These are phyloP conservation scores for Mormyrops attenuatus DNA, from an alignment of 2,797 vertebrate species.

Conservation along the genomic window DNA sequence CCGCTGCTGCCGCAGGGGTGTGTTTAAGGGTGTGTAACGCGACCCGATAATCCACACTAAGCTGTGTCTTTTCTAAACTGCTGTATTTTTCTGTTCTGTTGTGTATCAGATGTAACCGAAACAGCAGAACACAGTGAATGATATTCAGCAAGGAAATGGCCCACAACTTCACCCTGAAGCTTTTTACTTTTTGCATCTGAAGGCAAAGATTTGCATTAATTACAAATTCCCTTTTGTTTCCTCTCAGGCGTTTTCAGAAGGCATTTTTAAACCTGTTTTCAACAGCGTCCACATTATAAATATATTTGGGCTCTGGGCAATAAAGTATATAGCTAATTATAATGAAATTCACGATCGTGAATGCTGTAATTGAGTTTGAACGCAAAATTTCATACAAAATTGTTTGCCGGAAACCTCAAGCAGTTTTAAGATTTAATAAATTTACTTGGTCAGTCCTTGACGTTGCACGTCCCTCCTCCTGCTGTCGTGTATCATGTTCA, in stretches of 20 bases:
- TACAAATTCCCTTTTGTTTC: background rate
- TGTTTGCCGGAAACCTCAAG: background rate
- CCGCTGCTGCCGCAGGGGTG: background rate
- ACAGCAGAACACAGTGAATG: background rate
- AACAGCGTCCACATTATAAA: background rate
- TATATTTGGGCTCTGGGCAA: background rate
- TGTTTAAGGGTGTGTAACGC: background rate
- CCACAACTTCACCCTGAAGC: background rate
- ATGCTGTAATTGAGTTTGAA: background rate
- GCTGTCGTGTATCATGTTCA: background rate
- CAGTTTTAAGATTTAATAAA: background rate
- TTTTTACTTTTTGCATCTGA: background rate
- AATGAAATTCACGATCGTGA: background rate
- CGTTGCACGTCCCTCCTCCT: background rate
- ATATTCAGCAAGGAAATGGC: background rate
- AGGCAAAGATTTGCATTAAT: slow-evolving; percentile 1
- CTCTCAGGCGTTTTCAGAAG: background rate
- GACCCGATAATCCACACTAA: background rate
- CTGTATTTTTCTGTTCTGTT: background rate
- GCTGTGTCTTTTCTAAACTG: background rate
- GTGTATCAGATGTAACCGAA: background rate
- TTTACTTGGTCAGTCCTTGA: background rate
- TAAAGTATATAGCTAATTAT: background rate
- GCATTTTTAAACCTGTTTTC: background rate
- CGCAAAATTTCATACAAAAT: background rate